Percentiles rank a stretch among this genome's conserved stretches.
Conservation (phyloP, 2,797 vertebrate genomes). For the Rhodeus uyekii region DNA sequence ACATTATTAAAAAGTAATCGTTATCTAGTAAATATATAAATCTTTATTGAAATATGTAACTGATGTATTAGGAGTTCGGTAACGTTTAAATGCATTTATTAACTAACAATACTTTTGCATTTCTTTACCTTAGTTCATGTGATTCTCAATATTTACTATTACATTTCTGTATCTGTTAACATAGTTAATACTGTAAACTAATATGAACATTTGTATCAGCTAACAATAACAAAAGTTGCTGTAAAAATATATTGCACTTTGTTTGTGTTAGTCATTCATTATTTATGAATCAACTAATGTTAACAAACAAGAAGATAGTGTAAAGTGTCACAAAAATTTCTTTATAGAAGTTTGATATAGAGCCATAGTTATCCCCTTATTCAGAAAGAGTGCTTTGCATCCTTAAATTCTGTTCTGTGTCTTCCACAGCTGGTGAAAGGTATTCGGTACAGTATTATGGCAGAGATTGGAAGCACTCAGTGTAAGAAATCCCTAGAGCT, state of each 20-base stretch:
- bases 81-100: background rate
- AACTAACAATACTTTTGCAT: background rate
- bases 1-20: background rate
- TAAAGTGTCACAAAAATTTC: no score
- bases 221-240: background rate
- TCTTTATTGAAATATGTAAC: background rate
- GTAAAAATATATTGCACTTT: background rate
- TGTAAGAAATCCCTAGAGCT: constrained; percentile 75
- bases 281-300: background rate
- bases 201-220: background rate
- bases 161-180: background rate
- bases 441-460: constrained; percentile 76
- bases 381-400: background rate
- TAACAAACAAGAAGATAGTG: background rate
- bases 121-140: background rate
- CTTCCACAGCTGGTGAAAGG: constrained; percentile 77
- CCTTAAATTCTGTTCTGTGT: constrained; percentile 36
- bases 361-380: background rate
- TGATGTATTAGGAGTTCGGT: background rate
- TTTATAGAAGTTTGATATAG: background rate
- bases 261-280: no score
- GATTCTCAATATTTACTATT: background rate
- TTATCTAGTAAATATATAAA: background rate
- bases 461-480: constrained; percentile 77
- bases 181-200: background rate